phyloP scores from a whole-genome alignment of 2,888 invertebrate genomes.

The Asteroscopus sphinx region DNA sequence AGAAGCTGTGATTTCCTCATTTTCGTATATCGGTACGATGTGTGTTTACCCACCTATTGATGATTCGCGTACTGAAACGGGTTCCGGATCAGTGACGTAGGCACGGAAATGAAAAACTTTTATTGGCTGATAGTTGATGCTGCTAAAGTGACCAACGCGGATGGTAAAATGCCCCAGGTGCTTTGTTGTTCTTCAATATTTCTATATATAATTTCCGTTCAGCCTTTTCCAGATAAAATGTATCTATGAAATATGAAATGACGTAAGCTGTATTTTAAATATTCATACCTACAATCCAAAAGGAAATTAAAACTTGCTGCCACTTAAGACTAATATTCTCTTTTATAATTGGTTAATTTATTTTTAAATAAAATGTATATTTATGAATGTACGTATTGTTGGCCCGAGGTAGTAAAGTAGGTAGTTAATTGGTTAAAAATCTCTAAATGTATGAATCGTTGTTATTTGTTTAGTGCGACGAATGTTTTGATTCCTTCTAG shows the following conservation, averaged over 20 bases:
- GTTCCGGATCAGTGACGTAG: conserved; percentile 77
- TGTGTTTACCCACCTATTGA: conserved; percentile 68
- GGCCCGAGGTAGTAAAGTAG: conserved; percentile 9
- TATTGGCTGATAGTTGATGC: conserved; percentile 70
- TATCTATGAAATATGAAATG: conserved; percentile 21
- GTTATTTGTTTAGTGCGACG: not conserved
- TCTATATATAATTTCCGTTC: conserved; percentile 51
- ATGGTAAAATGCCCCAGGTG: conserved; percentile 57
- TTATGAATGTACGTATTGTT: conserved; percentile 32
- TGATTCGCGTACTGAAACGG: conserved; percentile 77
- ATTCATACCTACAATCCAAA: conserved; percentile 14
- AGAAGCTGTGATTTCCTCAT: conserved; percentile 66
- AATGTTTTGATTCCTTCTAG: conserved; percentile 2
- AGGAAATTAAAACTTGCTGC: conserved; percentile 36
- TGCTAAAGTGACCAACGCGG: conserved; percentile 61
- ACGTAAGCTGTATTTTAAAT: conserved; percentile 23
- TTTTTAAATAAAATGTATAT: conserved; percentile 28
- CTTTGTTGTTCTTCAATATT: conserved; percentile 46
- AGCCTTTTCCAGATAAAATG: conserved; percentile 24
- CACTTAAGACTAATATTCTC: conserved; percentile 18
- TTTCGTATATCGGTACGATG: conserved; percentile 64
- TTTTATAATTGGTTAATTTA: conserved; percentile 42
- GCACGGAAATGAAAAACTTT: conserved; percentile 82
- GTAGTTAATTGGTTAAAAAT: conserved; percentile 27
- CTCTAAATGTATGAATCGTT: not conserved